Base-by-base conservation (phyloP, 2,113 vertebrate genomes). In the Phylloscopus trochilus region DNA sequence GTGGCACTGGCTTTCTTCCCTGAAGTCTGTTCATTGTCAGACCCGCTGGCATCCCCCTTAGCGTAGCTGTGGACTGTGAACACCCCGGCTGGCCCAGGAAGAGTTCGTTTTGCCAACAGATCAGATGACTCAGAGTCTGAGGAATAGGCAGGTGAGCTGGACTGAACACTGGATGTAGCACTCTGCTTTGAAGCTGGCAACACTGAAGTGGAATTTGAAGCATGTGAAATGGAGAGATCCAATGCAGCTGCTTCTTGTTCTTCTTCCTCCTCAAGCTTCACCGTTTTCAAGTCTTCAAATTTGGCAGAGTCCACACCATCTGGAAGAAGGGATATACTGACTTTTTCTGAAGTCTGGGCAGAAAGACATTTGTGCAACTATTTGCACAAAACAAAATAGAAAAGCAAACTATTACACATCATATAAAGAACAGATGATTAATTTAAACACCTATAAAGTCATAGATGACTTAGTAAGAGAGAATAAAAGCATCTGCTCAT, bases 51-150 rank as follows among this genome's bases (percentile, higher is more conserved):
- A 88, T 92, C 92, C 72, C 98, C 99, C 55, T 94, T 96, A 37
- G 98, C 97, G 24, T 98, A 99, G 97, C 98, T 99, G 62, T 99
- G 98, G 20, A 98, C 98, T 16, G 98, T 98, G 62, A 99, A 96
- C 60, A 98, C 97, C 52, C 98, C 98, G 10, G 98, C 98, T 53
- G 98, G 97, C 78, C 98, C 98, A 44, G 98, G 94, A 35, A 97
- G 87, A 52, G 97, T 98, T 92, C 87, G 97, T 92, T 98, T 98
- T 70, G 98, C 98, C 86, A 99, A 96, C 49, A 96, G 94, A 72
- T 99, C 98, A 39, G 97, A 98, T 1, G 98, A 98, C 18, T 99
- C 99, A 30, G 98, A 99, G 92, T 98, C 98, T 3, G 98, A 98
- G 78, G 98, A 98, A 93, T 97, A 96, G 0, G 28, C 93, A 21